Base-by-base conservation (phyloP, 2,797 vertebrate genomes). In the Micromesistius poutassou region DNA sequence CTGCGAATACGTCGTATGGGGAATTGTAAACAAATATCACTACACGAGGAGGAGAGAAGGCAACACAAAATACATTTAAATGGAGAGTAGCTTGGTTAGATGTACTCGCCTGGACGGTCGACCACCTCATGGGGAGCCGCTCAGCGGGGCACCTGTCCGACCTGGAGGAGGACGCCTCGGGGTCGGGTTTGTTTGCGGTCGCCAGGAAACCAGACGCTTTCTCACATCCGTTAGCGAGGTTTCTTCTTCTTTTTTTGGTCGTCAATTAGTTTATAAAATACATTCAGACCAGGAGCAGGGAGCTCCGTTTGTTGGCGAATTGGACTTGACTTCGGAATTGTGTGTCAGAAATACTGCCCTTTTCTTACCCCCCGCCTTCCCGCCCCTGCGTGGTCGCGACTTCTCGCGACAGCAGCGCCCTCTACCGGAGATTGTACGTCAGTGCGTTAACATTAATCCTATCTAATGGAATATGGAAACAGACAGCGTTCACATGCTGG, bases 251-350 rank as follows among this genome's bases (percentile, higher is more conserved):
- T 42, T 42, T 42, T 1, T 13, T 50, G 19, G 40, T 50, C 14
- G 14, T n/a, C 1, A 62, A 22, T n/a, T 62, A n/a, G 22, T 62
- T 62, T n/a, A 62, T n/a, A 71, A 71, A 71, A 30, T 14, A 30
- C 68, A 71, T 19, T n/a, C 22, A 62, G 55, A 62, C 22, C 55
- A 1, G 2, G 55, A 6, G 55, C 46, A 50, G 19, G 46, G 46
- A 22, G 46, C 16, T 50, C 66, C 8, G 28, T 6, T 28, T 25
- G 66, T 22, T 25, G 1, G 30, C 4, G 72, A 80, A 78, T 62
- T 71, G 2, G 72, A 68, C 75, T 79, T 78, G 77, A 78, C 80
- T 86, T 78, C 74, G 79, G 76, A 72, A 72, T 5, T 38, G 78
- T 35, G 71, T 62, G 66, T 30, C 8, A 36, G 14, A 22, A 35